These are phyloP conservation scores for Trichosurus vulpecula DNA, from an alignment of 2,797 vertebrate species.

Conservation along the genomic window DNA sequence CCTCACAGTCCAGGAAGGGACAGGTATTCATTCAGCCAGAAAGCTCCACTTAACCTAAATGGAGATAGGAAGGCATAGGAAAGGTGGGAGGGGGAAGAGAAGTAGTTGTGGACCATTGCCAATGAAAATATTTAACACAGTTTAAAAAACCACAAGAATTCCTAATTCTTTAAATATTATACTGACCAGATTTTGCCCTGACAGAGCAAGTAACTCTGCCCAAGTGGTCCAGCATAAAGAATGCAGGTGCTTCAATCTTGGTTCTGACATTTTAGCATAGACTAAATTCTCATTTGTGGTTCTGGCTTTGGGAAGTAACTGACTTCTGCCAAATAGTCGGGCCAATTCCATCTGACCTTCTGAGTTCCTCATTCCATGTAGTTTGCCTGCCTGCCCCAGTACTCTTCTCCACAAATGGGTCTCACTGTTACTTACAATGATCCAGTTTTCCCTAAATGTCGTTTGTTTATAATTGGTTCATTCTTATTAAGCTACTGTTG, in stretches of 20 bases:
- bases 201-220: neutral
- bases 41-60: neutral
- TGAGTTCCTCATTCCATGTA: neutral
- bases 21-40: neutral
- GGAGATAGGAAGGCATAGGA: neutral
- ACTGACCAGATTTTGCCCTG: neutral
- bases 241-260: neutral
- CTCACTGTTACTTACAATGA: neutral
- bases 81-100: no score
- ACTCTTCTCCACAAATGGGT: neutral
- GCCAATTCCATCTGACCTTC: neutral
- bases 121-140: no score
- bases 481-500: neutral
- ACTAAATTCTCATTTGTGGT: neutral
- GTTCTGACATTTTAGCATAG: neutral
- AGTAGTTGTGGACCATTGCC: no score
- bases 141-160: neutral
- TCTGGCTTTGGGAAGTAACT: neutral
- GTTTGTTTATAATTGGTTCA: neutral
- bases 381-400: neutral
- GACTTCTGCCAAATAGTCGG: neutral
- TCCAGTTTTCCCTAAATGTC: neutral
- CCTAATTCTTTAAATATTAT: neutral
- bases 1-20: neutral
- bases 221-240: neutral